phyloP scores from a whole-genome alignment of 2,888 invertebrate genomes.

The Drosophila multiciliata region DNA sequence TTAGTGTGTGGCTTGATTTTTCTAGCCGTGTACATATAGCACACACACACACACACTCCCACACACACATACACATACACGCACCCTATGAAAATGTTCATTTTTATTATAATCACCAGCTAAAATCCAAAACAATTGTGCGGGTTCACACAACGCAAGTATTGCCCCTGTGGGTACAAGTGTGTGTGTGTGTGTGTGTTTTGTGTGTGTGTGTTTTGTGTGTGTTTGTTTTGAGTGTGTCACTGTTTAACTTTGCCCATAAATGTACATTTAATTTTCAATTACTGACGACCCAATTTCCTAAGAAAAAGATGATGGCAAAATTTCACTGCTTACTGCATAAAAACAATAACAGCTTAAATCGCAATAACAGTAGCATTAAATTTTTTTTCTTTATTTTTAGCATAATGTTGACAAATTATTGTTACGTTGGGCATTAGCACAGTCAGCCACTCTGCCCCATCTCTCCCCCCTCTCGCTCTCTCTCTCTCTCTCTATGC shows the following conservation, averaged over 20 bases:
- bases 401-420: constrained; percentile 58
- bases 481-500: constrained; percentile 9
- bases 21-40: constrained; percentile 11
- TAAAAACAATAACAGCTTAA: constrained; percentile 10
- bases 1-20: constrained; percentile 14
- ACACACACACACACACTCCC: constrained; percentile 32
- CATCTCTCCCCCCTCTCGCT: neutral
- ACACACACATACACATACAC: constrained; percentile 4
- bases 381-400: constrained; percentile 23
- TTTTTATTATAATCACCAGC: constrained; percentile 75
- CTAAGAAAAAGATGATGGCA: constrained; percentile 18
- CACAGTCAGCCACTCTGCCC: constrained; percentile 8
- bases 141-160: constrained; percentile 44
- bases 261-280: constrained; percentile 80
- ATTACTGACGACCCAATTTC: constrained; percentile 62
- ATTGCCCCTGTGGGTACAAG: constrained; percentile 3
- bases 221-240: constrained; percentile 9
- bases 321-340: constrained; percentile 34
- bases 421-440: constrained; percentile 59
- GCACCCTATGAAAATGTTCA: constrained; percentile 68
- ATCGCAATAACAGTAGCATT: constrained; percentile 37
- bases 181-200: constrained; percentile 10
- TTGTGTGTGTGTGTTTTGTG: constrained; percentile 22
- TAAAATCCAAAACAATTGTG: constrained; percentile 74
- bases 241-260: constrained; percentile 73